A percentile compares a stretch with the other conserved stretches of the same genome.
These are phyloP conservation scores for Rhodinocichla rosea DNA, from an alignment of 2,113 vertebrate species.

Conservation along the genomic window DNA sequence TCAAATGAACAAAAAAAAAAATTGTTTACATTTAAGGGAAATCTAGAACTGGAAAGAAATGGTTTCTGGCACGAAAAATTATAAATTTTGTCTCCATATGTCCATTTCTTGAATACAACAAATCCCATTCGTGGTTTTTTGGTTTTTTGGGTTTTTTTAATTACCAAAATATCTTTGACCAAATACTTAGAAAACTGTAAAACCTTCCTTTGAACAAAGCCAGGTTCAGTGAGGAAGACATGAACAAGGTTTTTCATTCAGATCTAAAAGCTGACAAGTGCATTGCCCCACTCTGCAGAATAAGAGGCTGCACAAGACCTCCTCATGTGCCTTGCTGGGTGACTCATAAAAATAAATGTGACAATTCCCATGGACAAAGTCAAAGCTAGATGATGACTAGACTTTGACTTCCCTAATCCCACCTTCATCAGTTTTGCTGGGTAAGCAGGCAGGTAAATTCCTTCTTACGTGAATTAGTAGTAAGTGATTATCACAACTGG, in stretches of 20 bases:
- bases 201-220: background rate
- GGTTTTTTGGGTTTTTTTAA: background rate
- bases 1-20: background rate
- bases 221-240: background rate
- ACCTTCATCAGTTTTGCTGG: background rate
- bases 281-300: background rate
- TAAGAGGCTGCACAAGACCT: background rate
- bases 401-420: background rate
- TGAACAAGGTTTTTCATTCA: background rate
- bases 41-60: background rate
- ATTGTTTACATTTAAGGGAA: background rate
- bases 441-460: background rate
- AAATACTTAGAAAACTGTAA: background rate
- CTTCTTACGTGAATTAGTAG: background rate
- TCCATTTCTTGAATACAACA: background rate
- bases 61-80: background rate
- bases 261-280: background rate
- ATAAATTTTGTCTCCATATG: background rate
- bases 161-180: background rate
- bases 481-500: background rate
- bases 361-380: background rate
- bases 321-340: background rate
- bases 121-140: background rate
- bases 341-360: background rate
- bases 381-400: background rate